Base-by-base conservation (phyloP, 2,797 vertebrate species). In the Eleutherodactylus coqui region DNA sequence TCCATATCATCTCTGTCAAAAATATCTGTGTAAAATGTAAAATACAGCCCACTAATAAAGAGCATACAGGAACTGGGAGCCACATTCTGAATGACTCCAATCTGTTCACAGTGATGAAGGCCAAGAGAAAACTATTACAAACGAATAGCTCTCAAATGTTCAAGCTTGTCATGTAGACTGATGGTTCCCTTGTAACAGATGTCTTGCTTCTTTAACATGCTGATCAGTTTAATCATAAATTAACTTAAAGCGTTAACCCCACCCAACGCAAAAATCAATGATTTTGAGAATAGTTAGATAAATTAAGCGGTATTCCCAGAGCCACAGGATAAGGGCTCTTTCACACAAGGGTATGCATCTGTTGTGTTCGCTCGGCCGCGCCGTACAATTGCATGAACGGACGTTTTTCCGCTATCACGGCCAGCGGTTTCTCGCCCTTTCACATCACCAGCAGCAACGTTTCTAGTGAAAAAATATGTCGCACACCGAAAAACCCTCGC, bases 61-160 rank as follows among this genome's bases (percentile, higher is more conserved):
- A 81, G 41, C 60, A 81, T 62, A 41, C 79, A 62, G 67, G 21
- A 45, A 69, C 27, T 67, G 55, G 43, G 43, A 47, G 36, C 62
- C 51, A 34, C 62, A 51, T 51, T 70, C 10, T 38, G 43, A 51
- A 67, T 29, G n/a, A 67, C 49, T 41, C 45, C 58, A 80, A 80
- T 80, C 78, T 80, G 78, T 80, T 80, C 78, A 80, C 43, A 55
- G 67, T 49, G 60, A 45, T 47, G 29, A 67, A 34, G 29, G 78
- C 60, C 78, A 80, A 80, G 78, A 67, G 43, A 49, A 67, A 79
- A 81, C 32, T 36, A 81, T 69, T 70, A 51, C 32, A 67, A 67
- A 49, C 38, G 43, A 70, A 49, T 69, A 64, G 32, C 69, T 67
- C 43, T 67, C 38, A 67, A 49, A 69, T 69, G 29, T 70, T 47